Conservation (phyloP, 2,113 vertebrate genomes). For the Craseonycteris thonglongyai region DNA sequence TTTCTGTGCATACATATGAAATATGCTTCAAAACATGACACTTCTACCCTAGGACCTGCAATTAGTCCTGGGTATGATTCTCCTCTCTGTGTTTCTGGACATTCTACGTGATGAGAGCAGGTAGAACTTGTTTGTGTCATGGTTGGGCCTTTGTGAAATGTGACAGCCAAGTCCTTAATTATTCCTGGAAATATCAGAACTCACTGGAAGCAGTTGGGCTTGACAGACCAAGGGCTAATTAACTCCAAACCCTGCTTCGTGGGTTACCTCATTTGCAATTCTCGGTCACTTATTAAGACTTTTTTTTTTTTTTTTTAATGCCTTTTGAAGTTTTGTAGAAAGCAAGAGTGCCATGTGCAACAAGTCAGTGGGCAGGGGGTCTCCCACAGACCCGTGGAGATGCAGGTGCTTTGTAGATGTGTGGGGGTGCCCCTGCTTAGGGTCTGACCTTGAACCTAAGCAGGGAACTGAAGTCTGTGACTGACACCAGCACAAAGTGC, state of each 20-base stretch:
- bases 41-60: constrained; percentile 25
- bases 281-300: constrained; percentile 65
- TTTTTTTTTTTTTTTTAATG: constrained; percentile 48
- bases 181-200: constrained; percentile 79
- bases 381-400: too few relatives aligned
- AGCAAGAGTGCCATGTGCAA: background rate
- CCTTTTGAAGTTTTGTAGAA: constrained; percentile 37
- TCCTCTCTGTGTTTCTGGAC: constrained; percentile 25
- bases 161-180: constrained; percentile 78
- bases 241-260: constrained; percentile 72
- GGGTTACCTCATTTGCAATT: constrained; percentile 61
- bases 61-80: constrained; percentile 36
- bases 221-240: constrained; percentile 81
- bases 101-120: constrained; percentile 39
- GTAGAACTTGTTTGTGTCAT: constrained; percentile 47
- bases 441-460: background rate
- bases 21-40: constrained; percentile 56
- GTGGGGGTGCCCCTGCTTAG: background rate
- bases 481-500: background rate
- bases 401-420: background rate
- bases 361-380: background rate
- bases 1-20: constrained; percentile 22
- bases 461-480: background rate
- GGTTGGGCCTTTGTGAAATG: constrained; percentile 65
- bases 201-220: constrained; percentile 75